Base-by-base conservation (phyloP, 92 coral and sea anemone species). In the Epizoanthus stellaris region DNA sequence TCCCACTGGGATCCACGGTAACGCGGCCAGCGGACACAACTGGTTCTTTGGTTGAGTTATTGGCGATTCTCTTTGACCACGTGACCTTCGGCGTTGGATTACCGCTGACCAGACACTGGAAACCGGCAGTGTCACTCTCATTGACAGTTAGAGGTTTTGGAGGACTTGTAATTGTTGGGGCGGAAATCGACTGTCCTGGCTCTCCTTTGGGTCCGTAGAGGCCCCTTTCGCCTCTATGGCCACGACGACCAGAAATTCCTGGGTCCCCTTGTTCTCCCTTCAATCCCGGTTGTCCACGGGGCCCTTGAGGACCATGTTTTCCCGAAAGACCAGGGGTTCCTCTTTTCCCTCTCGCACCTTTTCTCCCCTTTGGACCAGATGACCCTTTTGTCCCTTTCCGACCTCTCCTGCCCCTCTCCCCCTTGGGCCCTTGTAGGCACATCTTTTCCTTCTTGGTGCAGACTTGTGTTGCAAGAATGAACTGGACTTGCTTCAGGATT, bases 381-480 rank as follows among this genome's bases (percentile, higher is more conserved):
- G 63, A 3, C 7, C 87, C 87, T 71, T 71, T 70, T 16, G 65
- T n/a, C 4, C 87, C 87, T 21, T 6, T 45, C 21, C 67, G 43
- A 4, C 87, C 87, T 53, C 77, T 82, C 76, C 79, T 73, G 30
- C 87, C 80, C 87, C 80, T 82, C 57, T 45, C 19, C 67, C 87
- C 87, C 42, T 53, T 82, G 68, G 87, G 87, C 12, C 87, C 81
- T 61, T 73, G 80, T 19, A 84, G 80, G 38, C n/a, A n/a, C n/a
- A n/a, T n/a, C n/a, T n/a, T n/a, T n/a, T n/a, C n/a, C n/a, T n/a
- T n/a, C 81, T 62, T 54, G 14, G 67, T 42, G 42, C 86, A 82
- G 19, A 82, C 86, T 70, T 82, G 77, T 1, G 86, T 57, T 19
- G 39, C 19, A 9, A 82, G 70, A 30, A 71, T 5, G 19, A 42